Evolutionary conservation across 2,797 vertebrate species (phyloP).

Genomic region (Acanthurus tractus): DNA sequence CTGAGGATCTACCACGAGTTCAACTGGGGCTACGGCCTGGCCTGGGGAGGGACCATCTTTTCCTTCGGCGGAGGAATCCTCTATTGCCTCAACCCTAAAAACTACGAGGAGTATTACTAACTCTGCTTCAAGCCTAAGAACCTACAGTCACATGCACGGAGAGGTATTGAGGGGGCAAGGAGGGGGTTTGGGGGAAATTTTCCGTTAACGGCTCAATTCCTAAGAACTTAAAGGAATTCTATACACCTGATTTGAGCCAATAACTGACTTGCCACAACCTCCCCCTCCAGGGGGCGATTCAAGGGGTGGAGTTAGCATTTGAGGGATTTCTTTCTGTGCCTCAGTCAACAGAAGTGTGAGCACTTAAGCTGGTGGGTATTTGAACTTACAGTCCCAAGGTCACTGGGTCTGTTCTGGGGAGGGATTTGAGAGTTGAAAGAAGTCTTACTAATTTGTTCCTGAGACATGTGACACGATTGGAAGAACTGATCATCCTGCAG

Average conservation of each 20-base stretch:
- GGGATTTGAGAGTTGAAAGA: background rate
- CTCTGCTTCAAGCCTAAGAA: background rate
- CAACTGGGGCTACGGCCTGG: slow-evolving; percentile 99
- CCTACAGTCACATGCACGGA: background rate
- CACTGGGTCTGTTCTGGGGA: background rate
- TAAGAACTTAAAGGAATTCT: slow-evolving; percentile 44
- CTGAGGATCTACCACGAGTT: slow-evolving; percentile 99
- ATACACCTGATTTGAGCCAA: slow-evolving; percentile 19
- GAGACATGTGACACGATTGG: slow-evolving; percentile 30
- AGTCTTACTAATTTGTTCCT: slow-evolving; percentile 15
- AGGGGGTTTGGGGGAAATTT: slow-evolving; percentile 8
- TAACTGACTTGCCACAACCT: slow-evolving; percentile 16
- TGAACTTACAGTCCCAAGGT: background rate
- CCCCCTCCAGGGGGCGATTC: background rate
- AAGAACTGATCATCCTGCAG: slow-evolving; percentile 21
- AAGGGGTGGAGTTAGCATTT: background rate
- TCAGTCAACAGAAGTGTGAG: slow-evolving; percentile 24
- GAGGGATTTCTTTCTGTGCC: slow-evolving; percentile 31
- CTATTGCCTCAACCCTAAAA: slow-evolving; percentile 98
- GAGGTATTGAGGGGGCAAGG: slow-evolving; percentile 15
- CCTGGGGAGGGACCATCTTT: slow-evolving; percentile 99
- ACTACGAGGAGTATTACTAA: slow-evolving; percentile 98
- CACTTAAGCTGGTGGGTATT: slow-evolving; percentile 20
- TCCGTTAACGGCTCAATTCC: slow-evolving; percentile 29
- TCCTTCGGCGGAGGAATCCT: slow-evolving; percentile 97